A percentile compares a stretch with the other conserved stretches of the same genome.
These are phyloP conservation scores for Mandrillus leucophaeus DNA, from an alignment of 2,113 vertebrate species.

Conservation along the genomic window DNA sequence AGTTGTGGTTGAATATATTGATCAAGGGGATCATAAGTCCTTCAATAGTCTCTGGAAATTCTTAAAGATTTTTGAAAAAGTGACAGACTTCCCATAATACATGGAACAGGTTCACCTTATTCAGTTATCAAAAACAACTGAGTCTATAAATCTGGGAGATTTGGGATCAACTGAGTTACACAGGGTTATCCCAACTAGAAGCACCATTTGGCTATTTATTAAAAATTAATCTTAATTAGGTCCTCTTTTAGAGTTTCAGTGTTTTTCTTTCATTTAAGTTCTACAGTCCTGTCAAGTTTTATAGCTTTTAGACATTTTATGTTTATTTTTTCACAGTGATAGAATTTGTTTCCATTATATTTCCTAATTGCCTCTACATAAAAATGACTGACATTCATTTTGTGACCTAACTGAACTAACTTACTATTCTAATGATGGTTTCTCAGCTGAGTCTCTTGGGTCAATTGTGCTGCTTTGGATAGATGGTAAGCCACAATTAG, in stretches of 20 bases:
- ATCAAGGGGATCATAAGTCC: neutral
- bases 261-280: constrained; percentile 32
- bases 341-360: constrained; percentile 2
- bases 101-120: neutral
- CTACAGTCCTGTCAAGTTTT: neutral
- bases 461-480: neutral
- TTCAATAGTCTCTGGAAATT: neutral
- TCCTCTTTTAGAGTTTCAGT: neutral
- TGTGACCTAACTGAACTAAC: constrained; percentile 12
- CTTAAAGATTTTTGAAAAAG: neutral
- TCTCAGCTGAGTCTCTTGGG: constrained; percentile 7
- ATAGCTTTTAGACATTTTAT: neutral
- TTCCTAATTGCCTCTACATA: constrained; percentile 2
- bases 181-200: neutral
- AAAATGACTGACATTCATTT: constrained; percentile 23
- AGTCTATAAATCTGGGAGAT: neutral
- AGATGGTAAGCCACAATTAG: neutral
- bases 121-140: neutral
- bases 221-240: constrained; percentile 31
- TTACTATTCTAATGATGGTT: neutral
- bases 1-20: neutral
- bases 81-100: neutral
- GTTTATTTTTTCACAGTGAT: neutral
- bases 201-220: neutral
- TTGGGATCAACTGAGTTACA: neutral